Evolutionary conservation across 2,113 vertebrate genomes (phyloP), one percentile per base, ranked within the genome.

Genomic region (Gallinago jamesoni): DNA sequence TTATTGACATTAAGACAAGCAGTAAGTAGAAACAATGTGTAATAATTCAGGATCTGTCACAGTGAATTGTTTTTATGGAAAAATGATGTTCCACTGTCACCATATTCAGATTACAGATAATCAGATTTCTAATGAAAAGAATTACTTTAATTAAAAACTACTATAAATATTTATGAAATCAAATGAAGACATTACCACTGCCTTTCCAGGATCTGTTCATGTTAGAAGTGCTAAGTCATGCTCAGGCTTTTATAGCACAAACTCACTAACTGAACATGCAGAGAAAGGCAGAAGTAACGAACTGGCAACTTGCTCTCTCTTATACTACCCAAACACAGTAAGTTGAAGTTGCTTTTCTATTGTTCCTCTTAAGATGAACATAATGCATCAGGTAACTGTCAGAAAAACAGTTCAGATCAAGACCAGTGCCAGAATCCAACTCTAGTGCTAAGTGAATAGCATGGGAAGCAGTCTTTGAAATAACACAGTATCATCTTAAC

Each of bases 211-310:
- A 87, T 37, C 59, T 68, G 9, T 75, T 15, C 30, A 17, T 79
- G 20, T 68, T 59, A 31, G n/a, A 79, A 94, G 9, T 0, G 1
- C 7, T 31, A 52, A 50, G 11, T 59, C 5, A 50, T 27, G 11
- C 4, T 63, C 12, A 23, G 21, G 13, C 4, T 78, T 70, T 84
- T 43, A 30, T 3, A 85, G 13, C 3, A 53, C 18, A 67, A 59
- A 72, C 4, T 53, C 24, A 39, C 14, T 39, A 48, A 48, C 5
- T 14, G 33, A 89, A 53, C 0, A 0, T 21, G 6, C 6, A 59
- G 21, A 68, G n/a, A 89, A 68, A 67, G 11, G 21, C 17, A 79
- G 50, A 64, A 81, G 2, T 7, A 74, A 66, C 20, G 3, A 84
- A 56, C 3, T 0, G 1, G 1, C 10, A 59, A 22, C 12, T 70